Evolutionary conservation across 2,113 vertebrate species (phyloP).

Genomic region (Ochotona princeps): DNA sequence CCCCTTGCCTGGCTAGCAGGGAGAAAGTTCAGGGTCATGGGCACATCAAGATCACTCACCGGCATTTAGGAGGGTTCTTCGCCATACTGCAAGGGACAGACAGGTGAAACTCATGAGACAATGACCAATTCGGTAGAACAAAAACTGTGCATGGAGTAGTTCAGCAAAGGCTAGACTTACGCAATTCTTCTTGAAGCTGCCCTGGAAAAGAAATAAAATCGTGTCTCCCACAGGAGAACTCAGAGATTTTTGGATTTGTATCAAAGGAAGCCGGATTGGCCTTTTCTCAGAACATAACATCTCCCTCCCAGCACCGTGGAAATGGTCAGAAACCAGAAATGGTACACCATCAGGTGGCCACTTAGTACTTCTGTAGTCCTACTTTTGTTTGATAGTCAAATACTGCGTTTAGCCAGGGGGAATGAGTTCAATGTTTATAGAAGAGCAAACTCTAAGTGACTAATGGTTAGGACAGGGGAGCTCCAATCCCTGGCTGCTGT

Average conservation of each 20-base stretch:
- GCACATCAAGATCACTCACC: conserved; percentile 44
- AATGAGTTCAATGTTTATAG: not conserved
- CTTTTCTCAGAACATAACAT: not conserved
- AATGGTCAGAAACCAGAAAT: not conserved
- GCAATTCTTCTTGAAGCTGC: conserved; percentile 71
- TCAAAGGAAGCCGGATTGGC: not conserved
- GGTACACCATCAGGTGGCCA: too few species aligned
- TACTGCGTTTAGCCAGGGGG: not conserved
- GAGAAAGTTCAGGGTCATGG: not conserved
- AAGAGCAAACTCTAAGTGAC: not conserved
- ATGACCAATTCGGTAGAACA: not conserved
- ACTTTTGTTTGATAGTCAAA: not conserved
- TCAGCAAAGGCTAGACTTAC: conserved; percentile 61
- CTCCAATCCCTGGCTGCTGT: not conserved
- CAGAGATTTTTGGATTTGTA: not conserved
- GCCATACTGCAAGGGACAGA: conserved; percentile 71
- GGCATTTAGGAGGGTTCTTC: conserved; percentile 63
- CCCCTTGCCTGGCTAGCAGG: not conserved
- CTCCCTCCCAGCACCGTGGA: fast-evolving
- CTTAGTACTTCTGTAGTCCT: not conserved
- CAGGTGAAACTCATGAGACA: not conserved
- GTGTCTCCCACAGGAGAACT: not conserved
- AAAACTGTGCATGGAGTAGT: not conserved
- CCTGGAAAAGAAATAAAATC: conserved; percentile 59
- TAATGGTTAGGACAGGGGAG: fast-evolving